Base-by-base conservation (phyloP, 2,113 vertebrate species). In the Aptenodytes patagonicus region DNA sequence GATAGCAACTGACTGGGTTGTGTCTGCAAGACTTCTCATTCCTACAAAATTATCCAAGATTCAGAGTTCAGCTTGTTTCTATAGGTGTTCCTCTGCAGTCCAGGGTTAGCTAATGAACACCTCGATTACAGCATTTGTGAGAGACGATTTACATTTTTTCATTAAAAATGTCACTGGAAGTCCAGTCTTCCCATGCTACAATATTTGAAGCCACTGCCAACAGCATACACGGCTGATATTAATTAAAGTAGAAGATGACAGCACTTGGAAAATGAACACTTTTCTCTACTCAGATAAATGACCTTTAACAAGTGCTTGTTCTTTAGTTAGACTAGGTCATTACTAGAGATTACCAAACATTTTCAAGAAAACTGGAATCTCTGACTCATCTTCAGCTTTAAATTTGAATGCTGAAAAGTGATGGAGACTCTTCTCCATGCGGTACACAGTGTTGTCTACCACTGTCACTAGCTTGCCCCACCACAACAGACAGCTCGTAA, bases 191-290 rank as follows among this genome's bases (percentile, higher is more conserved):
- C 77, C 62, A 73, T 87, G 60, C 75, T 96, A 78, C 55, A 83
- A 85, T 92, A 92, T 89, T 95, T 97, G 98, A 98, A 98, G 94
- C 71, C 96, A 71, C 95, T 97, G 97, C 95, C 95, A 97, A 92
- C 84, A 68, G 89, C 85, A 82, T 86, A 72, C 90, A 58, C 4
- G 24, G 95, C 82, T 98, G 97, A 97, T 98, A 97, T 98, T 98
- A 98, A 98, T 98, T 98, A 98, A 97, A 97, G 96, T 87, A 55
- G 94, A 97, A 95, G 97, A 97, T 98, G 98, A 98, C 98, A 98
- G 98, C 78, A 81, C 88, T 96, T 87, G 91, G 92, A 98, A 94
- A 93, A 95, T 90, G 93, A 93, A 88, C 89, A 89, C 62, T 95
- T 97, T 89, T 97, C 91, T 93, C 54, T 85, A 70, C 97, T 94